Base-by-base conservation (phyloP, 1,140 invertebrate species). In the Chelonus insularis region DNA sequence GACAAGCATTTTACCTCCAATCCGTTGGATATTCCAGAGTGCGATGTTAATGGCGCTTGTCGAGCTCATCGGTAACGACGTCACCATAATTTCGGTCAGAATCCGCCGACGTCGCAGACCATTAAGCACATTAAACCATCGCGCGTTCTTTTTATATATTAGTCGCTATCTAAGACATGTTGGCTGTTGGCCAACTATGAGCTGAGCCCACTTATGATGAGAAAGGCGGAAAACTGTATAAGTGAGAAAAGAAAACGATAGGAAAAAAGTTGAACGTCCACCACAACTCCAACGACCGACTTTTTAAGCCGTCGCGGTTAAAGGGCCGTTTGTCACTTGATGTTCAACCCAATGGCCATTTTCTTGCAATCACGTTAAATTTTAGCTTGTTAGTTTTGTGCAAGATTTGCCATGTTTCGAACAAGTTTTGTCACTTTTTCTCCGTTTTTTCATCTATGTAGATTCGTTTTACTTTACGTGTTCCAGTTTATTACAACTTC, bases 101-200 rank as follows among this genome's bases (percentile, higher is more conserved):
- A 62, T 62, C 48, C 47, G 60, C 60, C 23, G 57, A 62, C 60
- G 51, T 62, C 54, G 60, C 60, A 57, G 23, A 32, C 60, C 60
- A 57, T 62, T 62, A 62, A 62, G 54, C 60, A 57, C 60, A 51
- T 62, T 62, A 55, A 57, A 51, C 20, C 43, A 50, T 62, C 45
- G 18, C 60, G 54, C 25, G 43, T 18, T 56, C 20, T 60, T 45
- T 45, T 34, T 52, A 52, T 36, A 52, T 52, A 52, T 52, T 11
- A 36, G 29, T 4, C 9, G 11, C n/a, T 9, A 45, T 29, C n/a
- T 43, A 25, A 55, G 18, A 52, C 58, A 61, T 9, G 25, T 50
- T 61, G 59, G 59, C 59, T 25, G 12, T 14, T 21, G 39, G 59
- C 59, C 59, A 61, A 61, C 20, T 20, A 43, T 34, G 23, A 32